These are phyloP conservation scores for Littorina saxatilis DNA, from an alignment of 1,140 invertebrate genomes.

Conservation along the genomic window DNA sequence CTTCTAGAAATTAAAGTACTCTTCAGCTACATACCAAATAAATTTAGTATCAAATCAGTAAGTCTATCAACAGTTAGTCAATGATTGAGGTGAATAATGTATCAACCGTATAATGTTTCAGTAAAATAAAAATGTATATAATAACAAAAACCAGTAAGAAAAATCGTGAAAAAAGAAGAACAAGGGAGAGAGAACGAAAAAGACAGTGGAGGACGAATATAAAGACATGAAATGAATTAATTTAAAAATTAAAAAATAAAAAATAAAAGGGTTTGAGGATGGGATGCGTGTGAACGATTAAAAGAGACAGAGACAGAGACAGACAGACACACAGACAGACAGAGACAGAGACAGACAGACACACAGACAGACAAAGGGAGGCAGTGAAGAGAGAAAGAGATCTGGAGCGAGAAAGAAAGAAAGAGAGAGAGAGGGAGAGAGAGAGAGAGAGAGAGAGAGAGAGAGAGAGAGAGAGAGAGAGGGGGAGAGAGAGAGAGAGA, in stretches of 20 bases:
- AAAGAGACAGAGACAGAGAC: slow-evolving; percentile 12
- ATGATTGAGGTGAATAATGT: too few species aligned
- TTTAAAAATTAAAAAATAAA: too few species aligned
- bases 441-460: slow-evolving; percentile 16
- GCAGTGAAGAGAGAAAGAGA: background rate
- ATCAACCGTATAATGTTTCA: too few species aligned
- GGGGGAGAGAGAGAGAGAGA: slow-evolving; percentile 14
- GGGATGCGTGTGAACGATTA: too few species aligned
- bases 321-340: background rate
- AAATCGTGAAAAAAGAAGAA: background rate
- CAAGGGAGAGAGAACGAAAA: background rate
- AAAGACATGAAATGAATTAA: too few species aligned
- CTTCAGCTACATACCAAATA: too few species aligned
- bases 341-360: background rate
- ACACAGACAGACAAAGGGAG: background rate
- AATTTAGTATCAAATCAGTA: too few species aligned
- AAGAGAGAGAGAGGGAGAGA: slow-evolving; percentile 15
- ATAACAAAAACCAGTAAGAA: too few species aligned
- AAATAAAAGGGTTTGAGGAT: too few species aligned
- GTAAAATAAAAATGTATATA: too few species aligned
- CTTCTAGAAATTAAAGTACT: too few species aligned
- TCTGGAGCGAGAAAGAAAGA: background rate
- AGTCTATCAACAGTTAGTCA: too few species aligned
- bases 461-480: slow-evolving; percentile 16
- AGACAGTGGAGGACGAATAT: background rate